phyloP scores from a whole-genome alignment of 2,113 vertebrate genomes.

The Telmatochromis brichardi region DNA sequence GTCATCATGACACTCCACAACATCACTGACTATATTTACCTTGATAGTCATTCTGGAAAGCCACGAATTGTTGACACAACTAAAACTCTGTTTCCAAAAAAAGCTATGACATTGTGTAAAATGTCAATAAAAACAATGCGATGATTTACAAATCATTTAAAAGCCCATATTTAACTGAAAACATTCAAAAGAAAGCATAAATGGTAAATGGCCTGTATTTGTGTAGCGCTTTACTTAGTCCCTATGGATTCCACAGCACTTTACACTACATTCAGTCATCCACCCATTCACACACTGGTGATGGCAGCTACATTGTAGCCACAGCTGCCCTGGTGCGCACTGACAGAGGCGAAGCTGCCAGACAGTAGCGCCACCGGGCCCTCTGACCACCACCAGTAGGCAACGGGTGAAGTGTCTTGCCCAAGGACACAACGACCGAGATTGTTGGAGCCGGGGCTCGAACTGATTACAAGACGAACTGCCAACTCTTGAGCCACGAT shows the following conservation, averaged over 20 bases:
- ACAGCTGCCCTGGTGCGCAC: rapidly evolving
- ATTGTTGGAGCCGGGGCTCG: not conserved
- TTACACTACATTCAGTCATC: not conserved
- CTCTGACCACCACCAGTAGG: not conserved
- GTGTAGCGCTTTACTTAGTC: rapidly evolving
- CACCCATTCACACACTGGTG: not conserved
- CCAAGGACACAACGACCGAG: not conserved
- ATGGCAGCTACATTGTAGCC: not conserved
- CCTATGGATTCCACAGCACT: not conserved
- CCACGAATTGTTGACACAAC: not conserved
- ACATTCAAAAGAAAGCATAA: not conserved
- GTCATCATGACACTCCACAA: not conserved
- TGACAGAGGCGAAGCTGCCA: not conserved
- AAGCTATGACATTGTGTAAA: not conserved
- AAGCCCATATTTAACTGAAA: not conserved
- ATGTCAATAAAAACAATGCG: not conserved
- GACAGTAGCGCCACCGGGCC: rapidly evolving
- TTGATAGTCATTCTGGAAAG: not conserved
- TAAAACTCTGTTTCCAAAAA: not conserved
- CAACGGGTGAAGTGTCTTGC: not conserved
- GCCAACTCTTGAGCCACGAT: not conserved
- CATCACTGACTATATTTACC: conserved; percentile 25
- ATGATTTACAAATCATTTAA: not conserved
- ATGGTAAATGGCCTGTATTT: not conserved
- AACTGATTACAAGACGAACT: not conserved